These are phyloP conservation scores for Agrotis ipsilon DNA, from an alignment of 2,888 invertebrate genomes.

Conservation along the genomic window DNA sequence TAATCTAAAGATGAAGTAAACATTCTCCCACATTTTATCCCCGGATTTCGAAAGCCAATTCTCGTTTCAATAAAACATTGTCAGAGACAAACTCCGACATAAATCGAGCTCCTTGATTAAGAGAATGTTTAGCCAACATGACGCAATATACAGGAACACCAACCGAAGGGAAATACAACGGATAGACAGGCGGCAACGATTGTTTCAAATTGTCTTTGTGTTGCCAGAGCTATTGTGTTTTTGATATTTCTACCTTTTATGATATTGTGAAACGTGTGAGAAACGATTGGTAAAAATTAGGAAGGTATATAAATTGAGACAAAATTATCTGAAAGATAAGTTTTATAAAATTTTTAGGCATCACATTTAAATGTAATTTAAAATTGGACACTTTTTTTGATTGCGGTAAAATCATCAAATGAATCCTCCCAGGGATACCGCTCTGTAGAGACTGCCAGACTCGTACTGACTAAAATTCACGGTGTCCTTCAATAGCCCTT, in stretches of 20 bases:
- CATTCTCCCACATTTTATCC: background rate
- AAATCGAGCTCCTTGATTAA: conserved; percentile 48
- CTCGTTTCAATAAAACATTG: conserved; percentile 28
- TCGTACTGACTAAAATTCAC: no score
- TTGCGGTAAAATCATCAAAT: no score
- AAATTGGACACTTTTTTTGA: no score
- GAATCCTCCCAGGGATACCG: no score
- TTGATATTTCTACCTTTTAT: conserved; percentile 8
- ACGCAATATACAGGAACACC: conserved; percentile 34
- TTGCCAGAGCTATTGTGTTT: background rate
- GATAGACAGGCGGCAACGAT: conserved; percentile 15
- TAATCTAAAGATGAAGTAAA: background rate
- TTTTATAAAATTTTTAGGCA: no score
- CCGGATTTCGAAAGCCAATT: conserved; percentile 16
- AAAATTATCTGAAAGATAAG: no score
- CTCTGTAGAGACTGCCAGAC: no score
- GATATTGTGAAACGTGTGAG: background rate
- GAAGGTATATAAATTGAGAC: no score
- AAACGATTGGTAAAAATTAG: no score
- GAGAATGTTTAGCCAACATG: conserved; percentile 49
- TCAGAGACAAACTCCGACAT: conserved; percentile 18
- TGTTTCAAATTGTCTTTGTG: conserved; percentile 24
- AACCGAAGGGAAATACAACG: conserved; percentile 37
- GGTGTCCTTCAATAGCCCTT: no score
- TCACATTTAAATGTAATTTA: no score